Percentiles rank a stretch among this genome's conserved stretches.
phyloP scores from a whole-genome alignment of 2,113 vertebrate genomes.

The Percopsis transmontana region DNA sequence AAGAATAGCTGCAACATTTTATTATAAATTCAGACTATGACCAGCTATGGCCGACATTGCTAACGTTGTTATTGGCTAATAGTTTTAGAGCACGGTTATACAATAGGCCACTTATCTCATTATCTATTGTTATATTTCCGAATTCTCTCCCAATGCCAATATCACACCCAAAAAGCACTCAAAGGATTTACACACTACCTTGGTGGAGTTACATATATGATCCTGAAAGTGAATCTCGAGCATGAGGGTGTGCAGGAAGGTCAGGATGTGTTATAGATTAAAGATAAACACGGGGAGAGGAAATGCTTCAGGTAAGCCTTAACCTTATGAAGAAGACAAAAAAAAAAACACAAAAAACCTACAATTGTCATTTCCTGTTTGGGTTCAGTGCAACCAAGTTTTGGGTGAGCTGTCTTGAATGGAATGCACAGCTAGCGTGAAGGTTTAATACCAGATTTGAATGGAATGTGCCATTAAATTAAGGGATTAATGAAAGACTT shows the following conservation, averaged over 20 bases:
- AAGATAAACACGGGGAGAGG: conserved; percentile 51
- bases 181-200: not conserved
- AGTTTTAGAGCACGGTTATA: no score
- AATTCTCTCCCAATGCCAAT: no score
- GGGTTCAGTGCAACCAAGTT: conserved; percentile 38
- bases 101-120: no score
- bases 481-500: conserved; percentile 70
- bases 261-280: conserved; percentile 35
- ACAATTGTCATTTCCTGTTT: conserved; percentile 69
- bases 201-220: not conserved
- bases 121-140: no score
- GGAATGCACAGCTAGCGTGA: conserved; percentile 59
- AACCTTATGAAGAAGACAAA: conserved; percentile 45
- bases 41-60: no score
- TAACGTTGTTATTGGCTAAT: no score
- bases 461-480: conserved; percentile 63
- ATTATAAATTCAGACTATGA: no score
- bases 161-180: not conserved
- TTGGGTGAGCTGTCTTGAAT: conserved; percentile 39
- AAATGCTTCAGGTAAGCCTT: conserved; percentile 34
- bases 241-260: conserved; percentile 51
- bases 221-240: not conserved
- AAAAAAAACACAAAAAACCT: conserved; percentile 37
- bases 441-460: conserved; percentile 58
- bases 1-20: no score